Percentiles rank a stretch among this genome's conserved stretches.
Evolutionary conservation across 2,113 vertebrate species (phyloP).

Genomic region (Paedocypris sp.): DNA sequence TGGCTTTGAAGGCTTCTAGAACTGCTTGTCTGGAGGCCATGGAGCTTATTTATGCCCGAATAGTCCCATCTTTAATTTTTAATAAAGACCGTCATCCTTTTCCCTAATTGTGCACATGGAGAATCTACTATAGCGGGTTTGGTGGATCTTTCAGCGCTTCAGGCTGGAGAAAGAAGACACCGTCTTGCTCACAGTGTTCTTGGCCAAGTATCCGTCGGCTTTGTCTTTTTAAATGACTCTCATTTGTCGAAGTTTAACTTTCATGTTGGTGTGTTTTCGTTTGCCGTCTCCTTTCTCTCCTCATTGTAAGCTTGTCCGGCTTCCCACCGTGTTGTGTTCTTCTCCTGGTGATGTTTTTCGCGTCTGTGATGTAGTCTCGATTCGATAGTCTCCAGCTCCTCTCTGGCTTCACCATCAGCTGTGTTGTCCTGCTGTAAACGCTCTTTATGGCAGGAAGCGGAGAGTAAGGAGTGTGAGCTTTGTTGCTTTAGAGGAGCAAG

Average conservation of each 20-base stretch:
- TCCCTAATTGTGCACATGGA: no score
- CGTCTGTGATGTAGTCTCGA: neutral
- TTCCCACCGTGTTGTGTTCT: neutral
- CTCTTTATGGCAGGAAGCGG: conserved; percentile 57
- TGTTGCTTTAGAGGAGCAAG: conserved; percentile 3
- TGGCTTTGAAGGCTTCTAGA: conserved; percentile 19
- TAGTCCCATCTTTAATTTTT: no score
- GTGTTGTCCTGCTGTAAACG: conserved; percentile 59
- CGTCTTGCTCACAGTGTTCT: conserved; percentile 22
- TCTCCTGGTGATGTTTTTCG: conserved; percentile 5
- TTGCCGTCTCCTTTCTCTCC: neutral
- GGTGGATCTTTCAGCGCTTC: conserved; percentile 31
- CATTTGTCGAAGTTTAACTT: neutral
- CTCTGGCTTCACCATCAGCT: conserved; percentile 50
- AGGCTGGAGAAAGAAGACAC: conserved; percentile 33
- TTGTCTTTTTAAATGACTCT: neutral
- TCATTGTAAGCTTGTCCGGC: neutral
- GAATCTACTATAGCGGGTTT: no score
- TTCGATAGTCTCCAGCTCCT: conserved; percentile 17
- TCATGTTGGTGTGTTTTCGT: neutral
- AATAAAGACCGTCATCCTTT: no score
- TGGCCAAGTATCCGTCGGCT: conserved; percentile 13
- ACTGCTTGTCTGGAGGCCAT: neutral
- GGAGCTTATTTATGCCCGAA: no score
- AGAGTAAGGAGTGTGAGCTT: conserved; percentile 7